Conservation (phyloP, 2,797 vertebrate genomes). For the Enteromius thamalakanensis region DNA sequence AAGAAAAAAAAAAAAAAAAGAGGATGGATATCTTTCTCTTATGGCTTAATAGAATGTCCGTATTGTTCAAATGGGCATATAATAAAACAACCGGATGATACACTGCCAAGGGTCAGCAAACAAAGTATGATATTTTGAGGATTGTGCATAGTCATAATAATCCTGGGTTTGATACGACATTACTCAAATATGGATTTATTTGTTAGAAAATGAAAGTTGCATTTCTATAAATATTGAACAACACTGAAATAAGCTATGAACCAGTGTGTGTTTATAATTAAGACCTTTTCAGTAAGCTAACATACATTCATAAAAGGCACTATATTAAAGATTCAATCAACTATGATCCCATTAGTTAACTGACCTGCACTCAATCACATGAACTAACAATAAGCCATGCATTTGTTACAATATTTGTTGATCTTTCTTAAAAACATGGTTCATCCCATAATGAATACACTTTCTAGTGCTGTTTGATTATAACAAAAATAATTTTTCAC, state of each 20-base stretch:
- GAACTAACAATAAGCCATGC: background rate
- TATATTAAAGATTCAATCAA: background rate
- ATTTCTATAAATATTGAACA: background rate
- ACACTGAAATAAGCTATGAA: background rate
- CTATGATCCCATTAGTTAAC: background rate
- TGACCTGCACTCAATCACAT: background rate
- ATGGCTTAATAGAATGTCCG: background rate
- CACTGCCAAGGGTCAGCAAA: background rate
- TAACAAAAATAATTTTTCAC: too few relatives aligned
- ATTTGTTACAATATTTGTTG: background rate
- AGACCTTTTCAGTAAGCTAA: background rate
- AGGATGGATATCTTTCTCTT: background rate
- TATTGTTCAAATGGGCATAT: conserved; percentile 4
- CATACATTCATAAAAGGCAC: background rate
- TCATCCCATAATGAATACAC: background rate
- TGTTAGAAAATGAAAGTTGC: background rate
- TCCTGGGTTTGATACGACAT: background rate
- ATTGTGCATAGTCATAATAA: background rate
- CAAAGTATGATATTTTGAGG: conserved; percentile 11
- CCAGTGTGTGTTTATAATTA: background rate
- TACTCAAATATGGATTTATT: background rate
- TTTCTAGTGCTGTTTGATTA: too few relatives aligned
- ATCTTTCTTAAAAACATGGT: background rate
- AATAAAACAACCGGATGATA: conserved; percentile 11
- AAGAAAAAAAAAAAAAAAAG: background rate